These are phyloP conservation scores for Manis pentadactyla DNA, from an alignment of 2,797 vertebrate genomes.

Conservation along the genomic window DNA sequence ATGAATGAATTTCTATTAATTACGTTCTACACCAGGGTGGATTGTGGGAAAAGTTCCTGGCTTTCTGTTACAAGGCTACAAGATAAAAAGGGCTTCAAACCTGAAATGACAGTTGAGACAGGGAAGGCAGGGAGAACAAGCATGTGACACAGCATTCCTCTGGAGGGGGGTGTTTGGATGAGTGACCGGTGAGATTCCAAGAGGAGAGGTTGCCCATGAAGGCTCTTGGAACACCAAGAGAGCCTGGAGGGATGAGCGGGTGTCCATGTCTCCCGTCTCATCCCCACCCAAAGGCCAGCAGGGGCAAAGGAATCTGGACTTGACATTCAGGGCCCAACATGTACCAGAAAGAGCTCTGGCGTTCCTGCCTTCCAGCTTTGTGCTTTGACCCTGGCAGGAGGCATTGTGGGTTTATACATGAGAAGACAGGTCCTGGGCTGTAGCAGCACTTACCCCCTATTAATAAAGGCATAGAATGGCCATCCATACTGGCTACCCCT, in stretches of 20 bases:
- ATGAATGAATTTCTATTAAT: background rate
- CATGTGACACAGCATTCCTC: background rate
- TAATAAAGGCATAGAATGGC: background rate
- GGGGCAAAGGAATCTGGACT: background rate
- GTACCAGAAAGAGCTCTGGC: background rate
- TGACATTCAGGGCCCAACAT: background rate
- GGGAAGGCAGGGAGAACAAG: background rate
- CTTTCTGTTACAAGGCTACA: background rate
- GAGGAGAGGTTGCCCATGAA: background rate
- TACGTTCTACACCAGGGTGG: background rate
- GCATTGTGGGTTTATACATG: background rate
- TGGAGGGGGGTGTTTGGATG: background rate
- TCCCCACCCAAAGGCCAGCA: background rate
- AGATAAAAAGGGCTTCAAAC: slow-evolving; percentile 1
- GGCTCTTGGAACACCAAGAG: background rate
- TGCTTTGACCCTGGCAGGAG: background rate
- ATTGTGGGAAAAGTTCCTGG: background rate
- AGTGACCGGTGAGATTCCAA: background rate
- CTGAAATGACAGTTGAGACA: background rate
- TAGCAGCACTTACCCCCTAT: background rate
- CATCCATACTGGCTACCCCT: background rate
- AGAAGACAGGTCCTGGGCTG: background rate
- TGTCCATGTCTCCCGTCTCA: too few relatives aligned
- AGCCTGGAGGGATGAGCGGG: background rate
- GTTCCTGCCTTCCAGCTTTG: background rate